Evolutionary conservation across 1,140 invertebrate species (phyloP).

Genomic region (Neodiprion lecontei): DNA sequence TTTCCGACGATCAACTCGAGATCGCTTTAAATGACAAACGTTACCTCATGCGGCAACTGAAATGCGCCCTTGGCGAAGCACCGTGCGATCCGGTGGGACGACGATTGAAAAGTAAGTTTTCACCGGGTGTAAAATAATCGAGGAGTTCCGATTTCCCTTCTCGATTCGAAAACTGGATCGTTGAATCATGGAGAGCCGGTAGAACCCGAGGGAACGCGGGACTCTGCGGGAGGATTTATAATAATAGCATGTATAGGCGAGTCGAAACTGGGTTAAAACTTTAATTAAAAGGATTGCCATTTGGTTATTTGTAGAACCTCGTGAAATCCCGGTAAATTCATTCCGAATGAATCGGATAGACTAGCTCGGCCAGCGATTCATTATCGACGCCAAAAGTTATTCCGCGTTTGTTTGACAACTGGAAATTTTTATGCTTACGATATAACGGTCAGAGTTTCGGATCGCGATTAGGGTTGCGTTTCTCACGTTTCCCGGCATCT

Average conservation of each 20-base stretch:
- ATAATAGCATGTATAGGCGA: not conserved
- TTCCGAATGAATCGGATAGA: too few species aligned
- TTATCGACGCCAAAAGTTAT: too few species aligned
- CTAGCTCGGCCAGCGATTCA: too few species aligned
- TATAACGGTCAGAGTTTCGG: too few species aligned
- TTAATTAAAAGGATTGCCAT: not conserved
- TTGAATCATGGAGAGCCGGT: not conserved
- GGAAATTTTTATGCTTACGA: too few species aligned
- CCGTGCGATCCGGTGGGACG: slow-evolving; percentile 75
- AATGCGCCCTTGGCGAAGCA: slow-evolving; percentile 74
- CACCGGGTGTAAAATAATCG: not conserved
- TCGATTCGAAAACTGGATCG: slow-evolving; percentile 1
- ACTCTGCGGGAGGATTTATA: not conserved
- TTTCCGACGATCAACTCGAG: slow-evolving; percentile 71
- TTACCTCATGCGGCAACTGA: slow-evolving; percentile 73
- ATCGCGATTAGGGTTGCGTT: too few species aligned
- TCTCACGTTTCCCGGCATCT: too few species aligned
- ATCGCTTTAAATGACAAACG: slow-evolving; percentile 71
- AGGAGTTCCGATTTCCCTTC: not conserved
- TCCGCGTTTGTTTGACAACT: too few species aligned
- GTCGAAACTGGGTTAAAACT: slow-evolving; percentile 2
- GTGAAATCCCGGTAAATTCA: not conserved
- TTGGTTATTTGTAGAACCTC: not conserved
- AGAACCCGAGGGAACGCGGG: not conserved
- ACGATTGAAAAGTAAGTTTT: slow-evolving; percentile 72